These are phyloP conservation scores for Nasonia vitripennis DNA, from an alignment of 1,140 invertebrate genomes.

Conservation along the genomic window DNA sequence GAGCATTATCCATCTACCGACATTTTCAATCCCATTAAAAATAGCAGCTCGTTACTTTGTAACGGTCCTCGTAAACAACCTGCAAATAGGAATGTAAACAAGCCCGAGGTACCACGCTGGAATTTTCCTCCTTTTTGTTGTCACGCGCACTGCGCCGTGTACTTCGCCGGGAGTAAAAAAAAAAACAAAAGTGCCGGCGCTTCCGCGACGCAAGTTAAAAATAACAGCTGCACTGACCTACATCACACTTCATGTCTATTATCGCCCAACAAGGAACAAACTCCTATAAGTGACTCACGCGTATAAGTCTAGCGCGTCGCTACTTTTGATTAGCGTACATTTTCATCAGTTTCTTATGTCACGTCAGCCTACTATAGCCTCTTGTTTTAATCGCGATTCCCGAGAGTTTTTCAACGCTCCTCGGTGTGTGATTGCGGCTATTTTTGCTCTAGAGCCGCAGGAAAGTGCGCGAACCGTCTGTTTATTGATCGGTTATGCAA, in stretches of 20 bases:
- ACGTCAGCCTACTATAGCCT: too few species aligned
- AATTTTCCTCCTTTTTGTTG: not conserved
- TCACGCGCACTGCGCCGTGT: too few species aligned
- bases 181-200: not conserved
- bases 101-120: not conserved
- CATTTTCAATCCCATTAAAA: too few species aligned
- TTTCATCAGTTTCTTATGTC: not conserved
- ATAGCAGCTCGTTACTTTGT: too few species aligned
- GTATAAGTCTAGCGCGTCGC: too few species aligned
- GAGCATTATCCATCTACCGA: too few species aligned
- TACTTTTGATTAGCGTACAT: too few species aligned
- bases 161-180: not conserved
- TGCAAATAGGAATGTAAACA: not conserved
- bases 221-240: slow-evolving; percentile 8
- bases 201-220: not conserved
- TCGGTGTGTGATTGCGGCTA: not conserved
- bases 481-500: not conserved
- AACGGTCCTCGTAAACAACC: not conserved
- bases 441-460: not conserved
- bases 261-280: too few species aligned
- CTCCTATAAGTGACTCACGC: too few species aligned
- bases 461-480: not conserved
- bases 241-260: not conserved
- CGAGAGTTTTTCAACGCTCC: not conserved
- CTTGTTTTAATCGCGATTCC: not conserved